These are phyloP conservation scores for Malaclemys terrapin DNA, from an alignment of 2,113 vertebrate genomes.

Conservation along the genomic window DNA sequence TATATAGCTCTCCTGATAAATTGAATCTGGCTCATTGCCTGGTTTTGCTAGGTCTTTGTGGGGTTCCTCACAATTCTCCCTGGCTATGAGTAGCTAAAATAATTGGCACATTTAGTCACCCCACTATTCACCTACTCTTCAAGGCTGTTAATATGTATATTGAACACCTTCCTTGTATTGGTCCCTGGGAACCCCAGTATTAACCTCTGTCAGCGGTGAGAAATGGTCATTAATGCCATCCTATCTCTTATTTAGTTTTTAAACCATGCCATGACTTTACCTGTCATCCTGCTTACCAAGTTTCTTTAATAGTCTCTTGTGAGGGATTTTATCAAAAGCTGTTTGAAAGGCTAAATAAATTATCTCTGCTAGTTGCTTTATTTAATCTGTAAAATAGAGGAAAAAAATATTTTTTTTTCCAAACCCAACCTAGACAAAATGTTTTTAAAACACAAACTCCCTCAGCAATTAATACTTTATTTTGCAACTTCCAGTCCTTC, in stretches of 20 bases:
- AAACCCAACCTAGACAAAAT: not conserved
- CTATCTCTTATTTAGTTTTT: not conserved
- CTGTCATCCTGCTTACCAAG: not conserved
- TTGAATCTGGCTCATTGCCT: not conserved
- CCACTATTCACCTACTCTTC: conserved; percentile 6
- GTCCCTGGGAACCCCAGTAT: not conserved
- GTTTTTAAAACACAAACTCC: not conserved
- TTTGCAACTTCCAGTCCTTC: not conserved
- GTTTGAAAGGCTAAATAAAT: not conserved
- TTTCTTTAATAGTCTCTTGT: conserved; percentile 11
- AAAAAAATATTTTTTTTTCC: not conserved
- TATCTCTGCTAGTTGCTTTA: not conserved
- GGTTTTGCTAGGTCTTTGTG: not conserved
- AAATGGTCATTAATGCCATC: not conserved
- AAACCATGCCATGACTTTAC: not conserved
- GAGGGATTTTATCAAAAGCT: not conserved
- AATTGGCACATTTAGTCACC: not conserved
- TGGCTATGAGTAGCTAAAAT: not conserved
- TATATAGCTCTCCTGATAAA: not conserved
- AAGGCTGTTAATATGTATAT: not conserved
- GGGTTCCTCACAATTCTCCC: not conserved
- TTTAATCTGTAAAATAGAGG: not conserved
- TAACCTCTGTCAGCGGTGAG: conserved; percentile 54
- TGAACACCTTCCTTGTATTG: not conserved
- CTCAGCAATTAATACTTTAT: not conserved